Base-by-base conservation (phyloP, 2,888 invertebrate species). In the Rhodophaea formosa region DNA sequence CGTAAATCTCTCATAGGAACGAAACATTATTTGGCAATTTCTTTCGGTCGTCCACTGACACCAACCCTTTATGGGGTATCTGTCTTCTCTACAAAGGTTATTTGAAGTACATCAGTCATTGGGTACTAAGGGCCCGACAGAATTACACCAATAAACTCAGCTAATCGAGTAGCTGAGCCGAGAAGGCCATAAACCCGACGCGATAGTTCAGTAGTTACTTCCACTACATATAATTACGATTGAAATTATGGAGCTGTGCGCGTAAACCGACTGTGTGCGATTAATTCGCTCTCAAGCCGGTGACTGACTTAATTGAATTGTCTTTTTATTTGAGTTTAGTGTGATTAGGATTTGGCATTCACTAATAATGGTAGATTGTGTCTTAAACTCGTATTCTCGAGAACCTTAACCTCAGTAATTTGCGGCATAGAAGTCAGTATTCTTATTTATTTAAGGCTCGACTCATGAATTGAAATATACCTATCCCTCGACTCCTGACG, bases 151-250 rank as follows among this genome's bases (percentile, higher is more conserved):
- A 51, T 51, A 51, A 51, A 51, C 12, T 51, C 15, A 55, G 54
- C 45, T 55, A 55, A 55, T 45, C 54, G 54, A 46, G 45, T 44
- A 45, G 45, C 30, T 30, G 44, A 16, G 32, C 14, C 32, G 16
- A 16, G 23, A 39, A 23, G 53, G 42, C 77, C 79, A 76, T 76
- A 77, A 78, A 77, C 68, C 70, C 65, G 59, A 62, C 65, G 67
- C 72, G 69, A 74, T 80, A 80, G 80, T 84, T 83, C 68, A 70
- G 71, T 69, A 70, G 78, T 90, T 86, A 88, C 82, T 91, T 91
- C 90, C 90, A 85, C 88, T 89, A 89, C 89, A 90, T 91, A 89
- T 89, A 88, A 86, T 87, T 88, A 87, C 84, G 75, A 87, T 86
- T 80, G 76, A 80, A 88, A 87, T 88, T 87, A 88, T 83, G 74